phyloP scores from a whole-genome alignment of 2,797 vertebrate genomes.

The Lacerta viridis region DNA sequence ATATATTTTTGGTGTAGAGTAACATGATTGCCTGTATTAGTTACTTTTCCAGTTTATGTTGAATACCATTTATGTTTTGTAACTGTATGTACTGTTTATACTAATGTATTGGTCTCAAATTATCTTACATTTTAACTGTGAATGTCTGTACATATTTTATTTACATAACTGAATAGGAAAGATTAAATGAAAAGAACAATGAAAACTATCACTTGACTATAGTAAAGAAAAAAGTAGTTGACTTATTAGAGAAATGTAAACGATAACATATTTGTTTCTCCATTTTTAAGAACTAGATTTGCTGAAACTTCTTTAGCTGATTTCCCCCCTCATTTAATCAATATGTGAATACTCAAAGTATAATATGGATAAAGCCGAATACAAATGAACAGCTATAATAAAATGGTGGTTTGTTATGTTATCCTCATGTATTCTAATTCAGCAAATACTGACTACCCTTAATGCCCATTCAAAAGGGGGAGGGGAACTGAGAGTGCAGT shows the following conservation, averaged over 20 bases:
- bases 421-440: background rate
- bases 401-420: background rate
- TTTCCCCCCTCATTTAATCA: background rate
- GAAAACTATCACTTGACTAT: background rate
- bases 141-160: constrained; percentile 35
- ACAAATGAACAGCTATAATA: background rate
- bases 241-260: constrained; percentile 15
- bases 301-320: background rate
- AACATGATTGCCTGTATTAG: background rate
- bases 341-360: background rate
- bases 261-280: background rate
- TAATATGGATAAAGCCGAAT: background rate
- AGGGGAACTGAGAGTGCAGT: background rate
- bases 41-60: constrained; percentile 35
- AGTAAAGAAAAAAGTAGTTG: background rate
- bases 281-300: background rate
- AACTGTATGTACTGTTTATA: constrained; percentile 31
- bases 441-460: background rate
- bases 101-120: constrained; percentile 1
- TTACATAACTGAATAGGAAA: background rate
- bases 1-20: background rate
- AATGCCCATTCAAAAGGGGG: background rate
- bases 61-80: constrained; percentile 20
- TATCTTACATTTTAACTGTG: constrained; percentile 21
- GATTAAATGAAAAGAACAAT: background rate